Evolutionary conservation across 2,888 invertebrate genomes (phyloP), one percentile per base, ranked within the genome.

Genomic region (Patella pellucida): DNA sequence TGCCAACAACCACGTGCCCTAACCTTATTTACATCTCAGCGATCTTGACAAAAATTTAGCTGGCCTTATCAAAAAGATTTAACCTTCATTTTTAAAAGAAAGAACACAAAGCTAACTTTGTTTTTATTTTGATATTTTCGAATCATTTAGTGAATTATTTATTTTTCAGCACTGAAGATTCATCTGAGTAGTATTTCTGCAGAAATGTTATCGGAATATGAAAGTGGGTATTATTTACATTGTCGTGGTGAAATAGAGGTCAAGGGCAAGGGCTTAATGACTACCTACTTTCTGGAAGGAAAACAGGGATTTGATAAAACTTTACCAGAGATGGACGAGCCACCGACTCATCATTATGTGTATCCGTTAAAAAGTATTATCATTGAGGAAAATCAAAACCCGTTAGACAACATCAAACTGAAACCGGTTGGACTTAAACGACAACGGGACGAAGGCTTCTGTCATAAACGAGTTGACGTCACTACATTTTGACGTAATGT

Each of bases 181-280:
- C 87, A 88, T 74, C 52, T 88, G 76, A 86, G 86, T 74, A 72
- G 80, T 0, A 76, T 77, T 11, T 80, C 87, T 7, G 82, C 81
- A 41, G 78, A 82, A 19, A 82, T 81, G 7, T 76, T 86, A 27
- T 69, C 78, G 50, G 79, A 81, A n/a, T 76, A 81, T n/a, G 85
- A 82, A 52, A 69, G 76, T 1, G 86, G 86, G 0, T 88, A 87
- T 75, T 78, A 83, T 52, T 69, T 87, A 14, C 75, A 82, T 14
- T 81, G 83, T 62, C 81, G 88, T 3, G 88, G 88, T 19, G 86
- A 95, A 87, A 96, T 96, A 4, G 95, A 95, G 90, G 96, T 96
- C 0, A 96, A 97, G 89, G 96, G 96, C 1, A 97, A 96, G 90
- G 96, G 96, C 0, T 95, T 96, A 87, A 96, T 97, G 96, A 96